Evolutionary conservation across 2,113 vertebrate genomes (phyloP).

Genomic region (pig (Sus scrofa)): DNA sequence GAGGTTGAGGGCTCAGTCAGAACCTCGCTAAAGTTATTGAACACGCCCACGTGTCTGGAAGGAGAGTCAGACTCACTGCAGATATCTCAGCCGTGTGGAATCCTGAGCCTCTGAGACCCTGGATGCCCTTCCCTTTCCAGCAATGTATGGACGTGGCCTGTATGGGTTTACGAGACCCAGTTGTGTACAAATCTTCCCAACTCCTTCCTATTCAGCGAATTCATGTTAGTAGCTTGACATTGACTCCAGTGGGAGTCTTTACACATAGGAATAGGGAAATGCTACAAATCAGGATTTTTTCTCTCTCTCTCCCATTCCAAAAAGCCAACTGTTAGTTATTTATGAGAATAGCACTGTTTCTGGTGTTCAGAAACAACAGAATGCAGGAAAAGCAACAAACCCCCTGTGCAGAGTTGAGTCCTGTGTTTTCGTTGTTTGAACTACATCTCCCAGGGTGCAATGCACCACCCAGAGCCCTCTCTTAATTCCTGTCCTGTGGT

Average conservation of each 20-base stretch:
- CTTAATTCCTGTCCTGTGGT: not conserved
- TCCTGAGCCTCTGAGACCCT: not conserved
- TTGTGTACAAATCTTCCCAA: not conserved
- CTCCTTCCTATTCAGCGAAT: not conserved
- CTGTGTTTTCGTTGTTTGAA: fast-evolving
- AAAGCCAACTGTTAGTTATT: not conserved
- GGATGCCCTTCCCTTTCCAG: not conserved
- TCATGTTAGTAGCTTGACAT: not conserved
- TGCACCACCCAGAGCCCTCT: fast-evolving
- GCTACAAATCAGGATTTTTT: not conserved
- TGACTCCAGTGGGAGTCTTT: not conserved
- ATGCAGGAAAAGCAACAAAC: not conserved
- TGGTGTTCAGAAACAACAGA: not conserved
- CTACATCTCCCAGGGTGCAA: not conserved
- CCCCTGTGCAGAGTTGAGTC: fast-evolving
- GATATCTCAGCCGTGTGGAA: not conserved
- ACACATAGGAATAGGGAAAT: not conserved
- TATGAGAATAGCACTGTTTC: not conserved
- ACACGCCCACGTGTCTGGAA: not conserved
- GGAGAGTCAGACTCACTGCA: not conserved
- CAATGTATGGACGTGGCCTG: fast-evolving
- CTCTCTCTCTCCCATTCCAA: fast-evolving
- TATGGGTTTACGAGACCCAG: fast-evolving
- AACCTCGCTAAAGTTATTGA: not conserved
- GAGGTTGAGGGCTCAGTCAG: not conserved